Conservation (phyloP, 2,113 vertebrate species). For the Collichthys lucidus region DNA sequence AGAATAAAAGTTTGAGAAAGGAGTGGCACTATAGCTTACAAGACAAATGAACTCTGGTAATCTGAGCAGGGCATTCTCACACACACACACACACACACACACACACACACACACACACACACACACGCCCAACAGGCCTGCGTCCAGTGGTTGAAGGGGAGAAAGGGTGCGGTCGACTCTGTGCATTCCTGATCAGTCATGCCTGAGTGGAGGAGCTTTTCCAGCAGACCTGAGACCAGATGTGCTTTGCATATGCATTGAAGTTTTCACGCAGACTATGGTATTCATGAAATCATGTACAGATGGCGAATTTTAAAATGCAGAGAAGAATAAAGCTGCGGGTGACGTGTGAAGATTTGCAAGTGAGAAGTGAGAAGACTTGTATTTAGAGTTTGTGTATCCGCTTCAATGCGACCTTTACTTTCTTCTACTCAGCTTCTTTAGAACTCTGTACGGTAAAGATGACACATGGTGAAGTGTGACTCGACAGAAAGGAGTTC, state of each 20-base stretch:
- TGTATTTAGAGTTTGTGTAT: background rate
- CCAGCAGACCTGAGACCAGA: slow-evolving; percentile 70
- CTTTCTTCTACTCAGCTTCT: background rate
- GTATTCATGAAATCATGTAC: slow-evolving; percentile 24
- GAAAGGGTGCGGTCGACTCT: slow-evolving; percentile 74
- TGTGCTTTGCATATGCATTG: slow-evolving; percentile 55
- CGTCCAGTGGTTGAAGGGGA: slow-evolving; percentile 70
- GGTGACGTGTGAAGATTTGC: slow-evolving; percentile 9
- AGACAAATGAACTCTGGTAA: slow-evolving; percentile 71
- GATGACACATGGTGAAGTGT: background rate
- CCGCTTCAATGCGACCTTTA: background rate
- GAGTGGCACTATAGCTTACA: slow-evolving; percentile 61
- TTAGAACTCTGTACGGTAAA: background rate
- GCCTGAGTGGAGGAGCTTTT: slow-evolving; percentile 62
- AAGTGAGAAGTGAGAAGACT: background rate
- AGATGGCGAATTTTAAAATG: slow-evolving; percentile 21
- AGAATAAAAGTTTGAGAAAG: slow-evolving; percentile 62
- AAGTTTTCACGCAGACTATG: slow-evolving; percentile 29
- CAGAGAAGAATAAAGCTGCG: background rate
- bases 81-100: too few relatives aligned
- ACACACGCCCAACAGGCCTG: slow-evolving; percentile 58
- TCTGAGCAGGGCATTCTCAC: slow-evolving; percentile 68
- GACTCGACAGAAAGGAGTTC: background rate
- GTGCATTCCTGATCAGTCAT: slow-evolving; percentile 79
- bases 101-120: too few relatives aligned